These are phyloP conservation scores for Notoglanidium macrostoma DNA, from an alignment of 2,797 vertebrate species.

Conservation along the genomic window DNA sequence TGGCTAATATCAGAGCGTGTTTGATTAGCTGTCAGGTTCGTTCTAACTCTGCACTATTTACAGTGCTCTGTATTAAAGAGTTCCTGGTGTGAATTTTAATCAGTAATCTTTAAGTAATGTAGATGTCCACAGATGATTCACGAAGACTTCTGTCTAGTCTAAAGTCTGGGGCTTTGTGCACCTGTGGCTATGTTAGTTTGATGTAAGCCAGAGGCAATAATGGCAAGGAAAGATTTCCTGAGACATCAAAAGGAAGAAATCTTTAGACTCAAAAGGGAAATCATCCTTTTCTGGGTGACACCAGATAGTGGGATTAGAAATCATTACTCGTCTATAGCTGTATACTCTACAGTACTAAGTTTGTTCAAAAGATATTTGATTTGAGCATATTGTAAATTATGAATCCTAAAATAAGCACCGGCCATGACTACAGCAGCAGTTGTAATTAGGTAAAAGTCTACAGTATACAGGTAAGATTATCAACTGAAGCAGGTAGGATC, in stretches of 20 bases:
- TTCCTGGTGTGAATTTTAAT: slow-evolving; percentile 32
- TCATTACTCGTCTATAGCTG: not conserved
- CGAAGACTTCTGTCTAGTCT: not conserved
- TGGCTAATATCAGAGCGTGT: slow-evolving; percentile 29
- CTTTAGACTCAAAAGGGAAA: not conserved
- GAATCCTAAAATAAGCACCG: not conserved
- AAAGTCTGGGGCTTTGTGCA: not conserved
- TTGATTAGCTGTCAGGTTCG: slow-evolving; percentile 13
- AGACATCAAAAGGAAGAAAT: not conserved
- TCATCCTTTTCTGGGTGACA: not conserved
- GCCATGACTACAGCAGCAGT: not conserved
- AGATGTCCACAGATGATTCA: slow-evolving; percentile 27
- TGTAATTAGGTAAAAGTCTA: not conserved
- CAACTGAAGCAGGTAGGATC: not conserved
- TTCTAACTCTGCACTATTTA: slow-evolving; percentile 14
- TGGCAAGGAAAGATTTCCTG: not conserved
- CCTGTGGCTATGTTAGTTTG: not conserved
- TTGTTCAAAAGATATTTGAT: not conserved
- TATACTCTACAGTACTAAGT: not conserved
- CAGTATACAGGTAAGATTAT: not conserved
- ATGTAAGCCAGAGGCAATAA: not conserved
- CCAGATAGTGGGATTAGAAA: not conserved
- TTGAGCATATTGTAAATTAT: not conserved
- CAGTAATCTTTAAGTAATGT: slow-evolving; percentile 23
- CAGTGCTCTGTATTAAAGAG: slow-evolving; percentile 8